phyloP scores from a whole-genome alignment of 2,113 vertebrate species.

The Vimba vimba region DNA sequence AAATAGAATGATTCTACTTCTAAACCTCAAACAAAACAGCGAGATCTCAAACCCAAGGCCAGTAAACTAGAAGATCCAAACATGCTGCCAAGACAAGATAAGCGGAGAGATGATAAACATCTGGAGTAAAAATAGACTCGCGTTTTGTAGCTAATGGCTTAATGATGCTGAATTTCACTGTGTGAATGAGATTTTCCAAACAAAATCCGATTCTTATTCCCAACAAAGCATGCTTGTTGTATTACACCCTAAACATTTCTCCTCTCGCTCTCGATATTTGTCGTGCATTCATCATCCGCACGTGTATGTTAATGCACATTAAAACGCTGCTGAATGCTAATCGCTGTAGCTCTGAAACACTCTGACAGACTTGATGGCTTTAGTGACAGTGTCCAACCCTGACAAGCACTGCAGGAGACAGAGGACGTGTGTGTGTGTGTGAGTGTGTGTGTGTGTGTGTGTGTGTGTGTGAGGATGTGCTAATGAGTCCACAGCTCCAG shows the following conservation, averaged over 20 bases:
- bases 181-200: not conserved
- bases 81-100: not conserved
- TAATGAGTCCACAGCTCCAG: constrained; percentile 25
- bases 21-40: not conserved
- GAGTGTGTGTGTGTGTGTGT: too few species aligned
- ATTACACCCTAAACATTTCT: not conserved
- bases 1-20: not conserved
- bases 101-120: not conserved
- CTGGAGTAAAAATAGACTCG: not conserved
- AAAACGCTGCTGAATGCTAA: constrained; percentile 9
- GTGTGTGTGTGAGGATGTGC: not conserved
- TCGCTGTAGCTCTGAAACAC: constrained; percentile 30
- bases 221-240: not conserved
- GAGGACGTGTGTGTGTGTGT: not conserved
- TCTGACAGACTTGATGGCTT: constrained; percentile 32
- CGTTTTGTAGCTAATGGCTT: not conserved
- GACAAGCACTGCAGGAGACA: constrained; percentile 4
- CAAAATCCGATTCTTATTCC: too few species aligned
- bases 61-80: not conserved
- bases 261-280: not conserved
- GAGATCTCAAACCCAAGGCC: not conserved
- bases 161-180: not conserved
- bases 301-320: not conserved
- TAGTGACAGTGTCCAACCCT: not conserved
- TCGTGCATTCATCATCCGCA: not conserved